Conservation (phyloP, 2,113 vertebrate genomes). For the Ivindomyrus marchei region DNA sequence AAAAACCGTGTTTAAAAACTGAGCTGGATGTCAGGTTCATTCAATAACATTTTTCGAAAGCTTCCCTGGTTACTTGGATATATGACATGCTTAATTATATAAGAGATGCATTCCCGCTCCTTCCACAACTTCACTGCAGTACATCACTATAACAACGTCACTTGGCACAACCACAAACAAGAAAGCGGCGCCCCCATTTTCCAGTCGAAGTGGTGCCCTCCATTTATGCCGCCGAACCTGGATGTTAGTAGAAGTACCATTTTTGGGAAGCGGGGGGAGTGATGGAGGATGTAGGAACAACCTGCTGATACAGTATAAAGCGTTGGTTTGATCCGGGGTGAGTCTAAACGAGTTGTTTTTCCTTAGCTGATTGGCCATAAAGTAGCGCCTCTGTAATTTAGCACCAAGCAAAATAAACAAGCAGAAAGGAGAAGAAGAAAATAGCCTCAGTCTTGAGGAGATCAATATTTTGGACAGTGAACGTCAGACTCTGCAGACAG, state of each 20-base stretch:
- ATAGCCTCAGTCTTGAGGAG: slow-evolving; percentile 16
- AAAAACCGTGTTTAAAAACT: background rate
- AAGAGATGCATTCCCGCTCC: background rate
- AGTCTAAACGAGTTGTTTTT: background rate
- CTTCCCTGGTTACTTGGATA: background rate
- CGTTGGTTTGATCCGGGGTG: slow-evolving; percentile 45
- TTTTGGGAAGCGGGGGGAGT: slow-evolving; percentile 36
- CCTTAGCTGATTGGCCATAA: background rate
- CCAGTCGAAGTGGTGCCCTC: slow-evolving; percentile 31
- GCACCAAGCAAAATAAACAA: background rate
- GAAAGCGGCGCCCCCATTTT: slow-evolving; percentile 21
- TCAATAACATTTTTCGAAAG: background rate
- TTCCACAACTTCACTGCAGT: background rate
- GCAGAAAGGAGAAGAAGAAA: background rate
- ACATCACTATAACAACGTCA: background rate
- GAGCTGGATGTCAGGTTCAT: background rate
- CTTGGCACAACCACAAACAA: background rate
- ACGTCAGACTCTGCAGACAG: slow-evolving; percentile 30
- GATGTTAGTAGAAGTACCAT: slow-evolving; percentile 35
- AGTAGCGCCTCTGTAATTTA: background rate
- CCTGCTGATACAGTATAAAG: slow-evolving; percentile 49
- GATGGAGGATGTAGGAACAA: slow-evolving; percentile 49
- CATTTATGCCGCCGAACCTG: slow-evolving; percentile 25
- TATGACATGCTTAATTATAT: background rate
- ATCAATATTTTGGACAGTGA: background rate